Evolutionary conservation across 2,888 invertebrate genomes (phyloP).

Genomic region (Gari tellinella): DNA sequence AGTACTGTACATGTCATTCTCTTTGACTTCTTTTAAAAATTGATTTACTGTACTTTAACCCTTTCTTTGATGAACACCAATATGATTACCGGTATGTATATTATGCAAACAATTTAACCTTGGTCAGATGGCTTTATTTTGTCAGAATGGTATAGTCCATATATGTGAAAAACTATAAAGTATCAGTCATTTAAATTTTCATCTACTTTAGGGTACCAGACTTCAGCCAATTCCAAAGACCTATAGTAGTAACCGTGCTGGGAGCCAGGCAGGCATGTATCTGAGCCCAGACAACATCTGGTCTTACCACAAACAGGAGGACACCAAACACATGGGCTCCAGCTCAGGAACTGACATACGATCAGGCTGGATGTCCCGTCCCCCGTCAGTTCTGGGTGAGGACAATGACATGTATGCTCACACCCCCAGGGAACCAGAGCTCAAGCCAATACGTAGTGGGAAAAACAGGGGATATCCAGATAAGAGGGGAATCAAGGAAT

Average conservation of each 20-base stretch:
- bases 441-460: conserved; percentile 63
- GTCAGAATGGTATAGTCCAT: too few species aligned
- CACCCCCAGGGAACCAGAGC: conserved; percentile 64
- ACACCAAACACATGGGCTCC: conserved; percentile 50
- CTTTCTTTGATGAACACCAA: too few species aligned
- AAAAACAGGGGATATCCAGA: conserved; percentile 53
- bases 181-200: background rate
- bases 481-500: conserved; percentile 26
- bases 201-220: conserved; percentile 59
- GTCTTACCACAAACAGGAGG: conserved; percentile 63
- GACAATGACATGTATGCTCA: conserved; percentile 59
- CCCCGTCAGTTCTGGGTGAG: conserved; percentile 65
- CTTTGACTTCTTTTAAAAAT: too few species aligned
- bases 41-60: too few species aligned
- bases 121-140: too few species aligned
- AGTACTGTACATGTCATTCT: too few species aligned
- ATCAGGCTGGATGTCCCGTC: conserved; percentile 67
- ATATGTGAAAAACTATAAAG: too few species aligned
- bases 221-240: conserved; percentile 68
- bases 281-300: conserved; percentile 61
- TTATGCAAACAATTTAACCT: too few species aligned
- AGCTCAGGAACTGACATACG: conserved; percentile 60
- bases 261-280: conserved; percentile 51
- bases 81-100: too few species aligned
- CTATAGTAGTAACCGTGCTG: conserved; percentile 47